Conservation (phyloP, 2,888 invertebrate genomes). For the Zygothrica quintamaculata region DNA sequence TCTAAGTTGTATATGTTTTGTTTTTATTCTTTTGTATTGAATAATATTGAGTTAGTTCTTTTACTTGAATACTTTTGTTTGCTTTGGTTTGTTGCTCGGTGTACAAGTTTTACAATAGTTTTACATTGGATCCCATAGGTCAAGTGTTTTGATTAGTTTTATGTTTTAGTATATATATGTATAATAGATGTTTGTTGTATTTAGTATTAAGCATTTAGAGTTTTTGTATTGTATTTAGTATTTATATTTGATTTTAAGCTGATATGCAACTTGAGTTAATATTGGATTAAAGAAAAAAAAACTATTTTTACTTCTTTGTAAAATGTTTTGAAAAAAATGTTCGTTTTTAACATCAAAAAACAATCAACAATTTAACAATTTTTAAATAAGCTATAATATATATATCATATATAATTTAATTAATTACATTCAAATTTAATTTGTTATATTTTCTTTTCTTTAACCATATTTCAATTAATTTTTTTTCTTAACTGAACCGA, state of each 20-base stretch:
- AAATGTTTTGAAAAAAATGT: conserved; percentile 28
- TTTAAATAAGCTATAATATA: conserved; percentile 45
- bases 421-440: conserved; percentile 36
- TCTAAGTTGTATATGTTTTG: conserved; percentile 42
- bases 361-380: conserved; percentile 56
- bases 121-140: conserved; percentile 61
- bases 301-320: not conserved
- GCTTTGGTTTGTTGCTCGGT: conserved; percentile 52
- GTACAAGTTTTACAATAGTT: conserved; percentile 67
- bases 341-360: conserved; percentile 50
- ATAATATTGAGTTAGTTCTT: too few species aligned
- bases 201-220: conserved; percentile 16
- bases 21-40: too few species aligned
- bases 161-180: conserved; percentile 15
- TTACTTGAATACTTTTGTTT: conserved; percentile 32
- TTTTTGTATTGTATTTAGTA: conserved; percentile 12
- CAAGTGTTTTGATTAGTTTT: conserved; percentile 28
- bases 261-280: conserved; percentile 28
- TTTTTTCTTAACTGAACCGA: conserved; percentile 52
- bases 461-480: too few species aligned
- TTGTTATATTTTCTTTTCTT: not conserved
- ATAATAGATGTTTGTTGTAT: conserved; percentile 40
- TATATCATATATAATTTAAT: too few species aligned
- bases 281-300: too few species aligned
- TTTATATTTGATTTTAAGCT: conserved; percentile 10